phyloP scores from a whole-genome alignment of 2,113 vertebrate genomes.

The Butorides virescens region DNA sequence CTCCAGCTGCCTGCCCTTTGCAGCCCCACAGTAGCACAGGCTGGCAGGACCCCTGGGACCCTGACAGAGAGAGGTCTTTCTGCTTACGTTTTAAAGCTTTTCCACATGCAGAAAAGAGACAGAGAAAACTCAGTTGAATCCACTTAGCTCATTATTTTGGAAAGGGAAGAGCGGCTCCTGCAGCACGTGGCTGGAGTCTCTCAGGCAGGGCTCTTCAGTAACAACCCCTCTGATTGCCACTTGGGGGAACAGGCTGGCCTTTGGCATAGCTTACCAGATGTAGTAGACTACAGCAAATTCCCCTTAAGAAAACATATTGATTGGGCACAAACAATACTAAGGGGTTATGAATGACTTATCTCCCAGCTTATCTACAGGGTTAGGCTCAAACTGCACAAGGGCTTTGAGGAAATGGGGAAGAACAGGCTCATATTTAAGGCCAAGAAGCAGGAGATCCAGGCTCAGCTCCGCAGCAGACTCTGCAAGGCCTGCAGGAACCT shows the following conservation, averaged over 20 bases:
- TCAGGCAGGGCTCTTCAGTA: background rate
- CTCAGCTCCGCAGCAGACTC: background rate
- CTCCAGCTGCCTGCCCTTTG: background rate
- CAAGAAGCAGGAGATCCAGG: background rate
- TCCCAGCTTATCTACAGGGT: background rate
- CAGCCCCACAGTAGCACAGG: accelerated
- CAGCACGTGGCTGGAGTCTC: background rate
- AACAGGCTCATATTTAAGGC: background rate
- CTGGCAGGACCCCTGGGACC: background rate
- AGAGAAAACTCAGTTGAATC: accelerated
- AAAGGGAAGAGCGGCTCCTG: background rate
- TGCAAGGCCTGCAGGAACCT: background rate
- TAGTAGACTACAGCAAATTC: background rate
- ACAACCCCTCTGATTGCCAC: background rate
- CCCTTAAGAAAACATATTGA: background rate
- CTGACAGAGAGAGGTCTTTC: background rate
- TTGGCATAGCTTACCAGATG: background rate
- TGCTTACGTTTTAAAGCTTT: background rate
- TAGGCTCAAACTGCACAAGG: background rate
- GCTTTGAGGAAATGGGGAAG: background rate
- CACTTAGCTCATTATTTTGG: background rate
- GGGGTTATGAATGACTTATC: background rate
- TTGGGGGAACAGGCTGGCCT: background rate
- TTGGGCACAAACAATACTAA: background rate
- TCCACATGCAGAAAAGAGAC: background rate